Evolutionary conservation across 1,140 invertebrate genomes (phyloP), one percentile per base, ranked within the genome.

Genomic region (Hyles vespertilio): DNA sequence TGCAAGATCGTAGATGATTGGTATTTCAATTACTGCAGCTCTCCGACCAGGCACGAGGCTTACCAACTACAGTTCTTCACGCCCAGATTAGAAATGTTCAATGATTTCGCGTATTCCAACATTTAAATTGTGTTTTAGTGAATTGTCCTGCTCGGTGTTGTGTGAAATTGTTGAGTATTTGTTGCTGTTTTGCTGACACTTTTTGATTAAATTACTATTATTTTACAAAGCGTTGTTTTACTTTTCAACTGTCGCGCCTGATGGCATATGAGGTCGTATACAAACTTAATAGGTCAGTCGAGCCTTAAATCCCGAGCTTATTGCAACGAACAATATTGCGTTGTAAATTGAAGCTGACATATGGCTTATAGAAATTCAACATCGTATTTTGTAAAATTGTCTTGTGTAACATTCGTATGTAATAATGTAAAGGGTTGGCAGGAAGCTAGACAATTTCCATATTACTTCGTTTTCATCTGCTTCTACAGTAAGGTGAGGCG

Each of bases 41-140:
- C 72, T 5, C 63, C 73, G 0, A 53, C 57, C 3, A 66, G 71
- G 36, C 62, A 82, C 22, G 70, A 81, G 43, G 65, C 78, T 9
- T 76, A 56, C 32, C 70, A 84, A 48, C 48, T 67, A 0, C 51
- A 74, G 7, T 84, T 86, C 58, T 81, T 77, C 57, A 70, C 56
- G 5, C 69, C 74, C 3, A 71, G 51, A 59, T 34, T 47, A 72
- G 6, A 69, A 70, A 48, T 73, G 22, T 22, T 84, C 49, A 72
- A 84, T 34, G 80, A 87, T 34, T 84, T 77, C 53, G 81, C 80
- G 2, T 87, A 83, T 56, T 71, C 71, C 0, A 72, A 63, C 53
- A 51, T 81, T 45, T 80, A 51, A 73, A 59, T 12, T 46, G 56
- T 52, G 53, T 34, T 61, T 45, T 32, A 63, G 9, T 22, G 46